Conservation (phyloP, 2,113 vertebrate species). For the Furnarius figulus region DNA sequence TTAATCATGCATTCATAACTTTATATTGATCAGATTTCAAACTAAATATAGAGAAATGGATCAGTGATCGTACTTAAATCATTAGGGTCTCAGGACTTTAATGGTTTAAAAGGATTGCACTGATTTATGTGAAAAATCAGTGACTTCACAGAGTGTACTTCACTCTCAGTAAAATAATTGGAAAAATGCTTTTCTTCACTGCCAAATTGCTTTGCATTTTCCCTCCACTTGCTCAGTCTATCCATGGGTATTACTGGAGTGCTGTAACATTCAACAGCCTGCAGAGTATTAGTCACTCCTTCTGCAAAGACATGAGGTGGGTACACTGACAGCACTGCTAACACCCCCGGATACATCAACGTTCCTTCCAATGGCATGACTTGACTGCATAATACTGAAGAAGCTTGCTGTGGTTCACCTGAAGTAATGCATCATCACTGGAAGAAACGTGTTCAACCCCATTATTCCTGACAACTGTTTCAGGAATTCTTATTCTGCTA, state of each 20-base stretch:
- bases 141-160: slow-evolving; percentile 7
- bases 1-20: neutral
- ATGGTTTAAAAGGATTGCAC: neutral
- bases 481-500: neutral
- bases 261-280: neutral
- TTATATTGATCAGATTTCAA: neutral
- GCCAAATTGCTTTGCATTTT: neutral
- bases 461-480: slow-evolving; percentile 54
- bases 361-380: neutral
- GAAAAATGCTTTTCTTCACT: neutral
- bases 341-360: rapidly evolving
- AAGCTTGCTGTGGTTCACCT: neutral
- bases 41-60: neutral
- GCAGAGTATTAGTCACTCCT: neutral
- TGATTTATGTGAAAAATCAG: neutral
- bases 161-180: neutral
- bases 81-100: neutral
- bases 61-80: neutral
- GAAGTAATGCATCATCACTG: neutral
- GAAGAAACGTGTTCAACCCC: neutral
- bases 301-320: neutral
- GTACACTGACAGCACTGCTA: neutral
- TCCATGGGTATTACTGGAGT: neutral
- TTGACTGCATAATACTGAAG: neutral
- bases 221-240: neutral